phyloP scores from a whole-genome alignment of 2,797 vertebrate genomes.

The Percopsis omiscomaycus region DNA sequence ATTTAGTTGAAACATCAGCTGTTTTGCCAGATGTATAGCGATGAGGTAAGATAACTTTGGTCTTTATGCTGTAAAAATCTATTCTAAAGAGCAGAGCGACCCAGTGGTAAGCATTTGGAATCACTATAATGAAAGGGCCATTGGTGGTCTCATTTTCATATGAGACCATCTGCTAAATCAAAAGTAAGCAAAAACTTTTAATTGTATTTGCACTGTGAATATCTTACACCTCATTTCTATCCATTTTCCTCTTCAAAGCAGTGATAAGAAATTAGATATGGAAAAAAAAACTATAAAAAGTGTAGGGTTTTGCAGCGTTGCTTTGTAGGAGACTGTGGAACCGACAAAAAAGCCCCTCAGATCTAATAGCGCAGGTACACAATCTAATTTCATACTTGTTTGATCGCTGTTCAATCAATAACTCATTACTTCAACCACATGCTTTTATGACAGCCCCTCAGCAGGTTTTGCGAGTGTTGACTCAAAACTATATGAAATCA shows the following conservation, averaged over 20 bases:
- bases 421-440: conserved; percentile 54
- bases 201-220: conserved; percentile 3
- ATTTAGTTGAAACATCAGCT: too few relatives aligned
- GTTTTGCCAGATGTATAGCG: too few relatives aligned
- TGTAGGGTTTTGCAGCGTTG: not conserved
- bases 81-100: too few relatives aligned
- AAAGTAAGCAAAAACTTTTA: not conserved
- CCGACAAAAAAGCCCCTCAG: conserved; percentile 21
- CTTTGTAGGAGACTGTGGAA: conserved; percentile 18
- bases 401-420: conserved; percentile 51
- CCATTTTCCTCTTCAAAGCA: not conserved
- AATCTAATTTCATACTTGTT: conserved; percentile 48
- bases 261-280: too few relatives aligned
- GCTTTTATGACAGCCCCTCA: conserved; percentile 45
- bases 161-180: not conserved
- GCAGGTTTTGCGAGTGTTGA: conserved; percentile 33
- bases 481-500: conserved; percentile 39
- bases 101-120: too few relatives aligned
- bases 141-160: too few relatives aligned
- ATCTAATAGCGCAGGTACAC: conserved; percentile 42
- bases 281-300: conserved; percentile 1
- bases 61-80: too few relatives aligned
- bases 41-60: too few relatives aligned
- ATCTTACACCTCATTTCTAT: not conserved
- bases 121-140: too few relatives aligned